Percentiles rank a stretch among this genome's conserved stretches.
Conservation (phyloP, 2,797 vertebrate species). For the Scyliorhinus canicula region DNA sequence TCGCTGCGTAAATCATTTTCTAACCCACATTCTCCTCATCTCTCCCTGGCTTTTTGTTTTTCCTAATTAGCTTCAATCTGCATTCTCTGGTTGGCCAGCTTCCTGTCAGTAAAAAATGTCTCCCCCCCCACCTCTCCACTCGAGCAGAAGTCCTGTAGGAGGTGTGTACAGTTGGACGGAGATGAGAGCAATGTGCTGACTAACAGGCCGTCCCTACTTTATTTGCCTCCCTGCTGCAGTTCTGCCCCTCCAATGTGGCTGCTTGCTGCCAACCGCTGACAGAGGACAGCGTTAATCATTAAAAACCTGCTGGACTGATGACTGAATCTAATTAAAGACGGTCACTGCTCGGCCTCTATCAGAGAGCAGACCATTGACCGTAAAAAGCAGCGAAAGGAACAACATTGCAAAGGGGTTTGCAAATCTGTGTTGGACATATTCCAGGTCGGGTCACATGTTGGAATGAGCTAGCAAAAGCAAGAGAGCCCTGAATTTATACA, state of each 20-base stretch:
- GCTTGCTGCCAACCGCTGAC: background rate
- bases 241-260: background rate
- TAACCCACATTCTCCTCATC: no score
- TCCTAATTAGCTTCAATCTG: background rate
- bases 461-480: background rate
- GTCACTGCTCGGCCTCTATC: background rate
- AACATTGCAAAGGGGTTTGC: background rate
- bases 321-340: background rate
- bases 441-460: background rate
- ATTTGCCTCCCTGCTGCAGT: background rate
- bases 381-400: background rate
- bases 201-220: background rate
- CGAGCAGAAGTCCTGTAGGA: background rate
- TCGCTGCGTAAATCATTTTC: no score
- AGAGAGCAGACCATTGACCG: background rate
- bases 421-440: background rate
- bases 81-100: background rate
- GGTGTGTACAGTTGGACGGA: background rate
- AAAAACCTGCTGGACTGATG: background rate
- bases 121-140: background rate
- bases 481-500: background rate
- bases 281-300: background rate
- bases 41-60: background rate
- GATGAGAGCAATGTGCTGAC: background rate
- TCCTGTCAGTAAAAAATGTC: background rate